Conservation (phyloP, 2,888 invertebrate species). For the Ernsta delagoae region DNA sequence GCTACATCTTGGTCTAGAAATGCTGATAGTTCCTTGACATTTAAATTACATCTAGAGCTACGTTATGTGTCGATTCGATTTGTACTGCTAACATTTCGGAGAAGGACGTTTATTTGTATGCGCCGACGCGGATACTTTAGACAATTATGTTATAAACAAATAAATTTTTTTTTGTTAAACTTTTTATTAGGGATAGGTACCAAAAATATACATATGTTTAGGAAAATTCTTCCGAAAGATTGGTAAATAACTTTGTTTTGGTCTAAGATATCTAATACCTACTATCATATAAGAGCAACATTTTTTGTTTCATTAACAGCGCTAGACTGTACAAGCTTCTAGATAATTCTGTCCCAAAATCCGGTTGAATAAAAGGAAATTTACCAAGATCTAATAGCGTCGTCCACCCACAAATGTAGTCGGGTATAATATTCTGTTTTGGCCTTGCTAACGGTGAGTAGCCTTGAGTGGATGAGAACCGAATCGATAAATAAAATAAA, state of each 20-base stretch:
- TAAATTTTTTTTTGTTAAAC: too few relatives aligned
- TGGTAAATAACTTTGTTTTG: too few relatives aligned
- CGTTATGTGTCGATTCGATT: too few relatives aligned
- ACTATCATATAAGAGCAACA: too few relatives aligned
- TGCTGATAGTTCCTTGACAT: slow-evolving; percentile 30
- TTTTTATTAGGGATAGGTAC: too few relatives aligned
- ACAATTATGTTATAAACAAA: too few relatives aligned
- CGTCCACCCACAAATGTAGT: slow-evolving; percentile 21
- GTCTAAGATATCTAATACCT: neutral
- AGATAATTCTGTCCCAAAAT: neutral
- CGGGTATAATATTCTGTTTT: slow-evolving; percentile 36
- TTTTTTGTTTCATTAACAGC: neutral
- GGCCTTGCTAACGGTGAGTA: slow-evolving; percentile 37
- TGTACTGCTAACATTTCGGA: slow-evolving; percentile 10
- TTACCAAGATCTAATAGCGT: slow-evolving; percentile 12
- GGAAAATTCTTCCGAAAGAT: too few relatives aligned
- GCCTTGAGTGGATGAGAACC: slow-evolving; percentile 38
- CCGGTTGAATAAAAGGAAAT: neutral
- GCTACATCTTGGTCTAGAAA: slow-evolving; percentile 32
- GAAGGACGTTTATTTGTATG: neutral
- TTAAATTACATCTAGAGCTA: slow-evolving; percentile 24
- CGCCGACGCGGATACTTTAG: neutral
- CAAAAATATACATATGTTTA: too few relatives aligned
- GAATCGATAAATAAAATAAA: slow-evolving; percentile 34
- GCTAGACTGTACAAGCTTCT: neutral